Conservation (phyloP, 2,888 invertebrate genomes). For the Acanthosepion lycidas region DNA sequence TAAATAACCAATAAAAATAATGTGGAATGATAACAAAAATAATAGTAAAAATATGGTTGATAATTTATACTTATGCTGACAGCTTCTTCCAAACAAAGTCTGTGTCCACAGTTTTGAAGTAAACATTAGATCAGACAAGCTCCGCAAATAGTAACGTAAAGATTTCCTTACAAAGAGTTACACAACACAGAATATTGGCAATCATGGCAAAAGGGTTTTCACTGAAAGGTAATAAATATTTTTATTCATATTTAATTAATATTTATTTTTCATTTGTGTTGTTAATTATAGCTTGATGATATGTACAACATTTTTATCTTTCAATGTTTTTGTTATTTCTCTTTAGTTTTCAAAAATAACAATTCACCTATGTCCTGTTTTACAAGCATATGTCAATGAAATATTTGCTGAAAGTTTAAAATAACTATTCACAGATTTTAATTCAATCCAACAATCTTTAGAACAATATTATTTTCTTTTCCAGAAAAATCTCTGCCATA, state of each 20-base stretch:
- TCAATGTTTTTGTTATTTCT: no score
- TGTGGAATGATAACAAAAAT: not conserved
- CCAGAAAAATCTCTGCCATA: no score
- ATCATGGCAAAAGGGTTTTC: not conserved
- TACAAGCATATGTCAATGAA: no score
- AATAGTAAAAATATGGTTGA: not conserved
- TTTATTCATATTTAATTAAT: not conserved
- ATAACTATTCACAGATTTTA: no score
- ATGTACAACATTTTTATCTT: no score
- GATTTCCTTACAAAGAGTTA: not conserved
- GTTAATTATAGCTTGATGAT: no score
- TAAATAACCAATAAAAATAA: not conserved
- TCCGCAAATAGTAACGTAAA: not conserved
- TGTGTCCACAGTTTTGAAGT: not conserved
- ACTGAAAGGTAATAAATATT: not conserved
- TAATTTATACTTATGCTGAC: not conserved
- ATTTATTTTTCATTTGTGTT: not conserved
- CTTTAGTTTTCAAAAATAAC: no score
- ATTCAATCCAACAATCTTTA: no score
- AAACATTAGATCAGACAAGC: not conserved
- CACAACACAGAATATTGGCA: not conserved
- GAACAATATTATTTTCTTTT: no score
- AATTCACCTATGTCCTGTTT: no score
- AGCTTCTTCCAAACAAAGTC: not conserved
- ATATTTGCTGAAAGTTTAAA: no score